phyloP scores from a whole-genome alignment of 2,113 vertebrate species.

The Octodon degus region DNA sequence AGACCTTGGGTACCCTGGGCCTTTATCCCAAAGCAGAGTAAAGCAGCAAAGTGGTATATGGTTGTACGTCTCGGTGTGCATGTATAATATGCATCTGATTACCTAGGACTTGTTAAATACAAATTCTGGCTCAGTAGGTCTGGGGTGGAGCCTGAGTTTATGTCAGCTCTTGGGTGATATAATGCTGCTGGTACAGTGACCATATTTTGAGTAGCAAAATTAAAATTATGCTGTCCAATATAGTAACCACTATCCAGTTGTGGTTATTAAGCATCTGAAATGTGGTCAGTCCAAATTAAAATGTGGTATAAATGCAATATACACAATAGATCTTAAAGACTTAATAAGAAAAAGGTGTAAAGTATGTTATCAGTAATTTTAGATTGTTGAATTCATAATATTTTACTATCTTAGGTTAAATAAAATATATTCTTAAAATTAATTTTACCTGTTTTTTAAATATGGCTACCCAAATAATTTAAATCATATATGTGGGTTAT shows the following conservation, averaged over 20 bases:
- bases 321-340: constrained; percentile 24
- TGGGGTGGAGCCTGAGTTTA: not conserved
- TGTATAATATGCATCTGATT: constrained; percentile 38
- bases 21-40: constrained; percentile 35
- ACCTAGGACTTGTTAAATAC: not conserved
- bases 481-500: not conserved
- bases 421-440: constrained; percentile 53
- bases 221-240: constrained; percentile 30
- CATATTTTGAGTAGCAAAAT: constrained; percentile 48
- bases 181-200: not conserved
- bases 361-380: constrained; percentile 49
- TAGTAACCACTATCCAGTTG: not conserved
- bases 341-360: constrained; percentile 49
- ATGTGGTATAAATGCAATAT: constrained; percentile 18
- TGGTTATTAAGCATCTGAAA: constrained; percentile 24
- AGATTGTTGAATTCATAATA: constrained; percentile 39
- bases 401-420: constrained; percentile 46
- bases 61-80: constrained; percentile 35
- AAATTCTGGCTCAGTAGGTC: constrained; percentile 17
- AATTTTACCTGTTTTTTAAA: constrained; percentile 20
- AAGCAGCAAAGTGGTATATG: not conserved
- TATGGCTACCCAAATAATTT: not conserved
- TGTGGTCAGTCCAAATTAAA: constrained; percentile 44
- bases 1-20: not conserved
- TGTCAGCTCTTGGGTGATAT: not conserved